Base-by-base conservation (phyloP, 2,888 invertebrate species). In the Brenthis daphne region DNA sequence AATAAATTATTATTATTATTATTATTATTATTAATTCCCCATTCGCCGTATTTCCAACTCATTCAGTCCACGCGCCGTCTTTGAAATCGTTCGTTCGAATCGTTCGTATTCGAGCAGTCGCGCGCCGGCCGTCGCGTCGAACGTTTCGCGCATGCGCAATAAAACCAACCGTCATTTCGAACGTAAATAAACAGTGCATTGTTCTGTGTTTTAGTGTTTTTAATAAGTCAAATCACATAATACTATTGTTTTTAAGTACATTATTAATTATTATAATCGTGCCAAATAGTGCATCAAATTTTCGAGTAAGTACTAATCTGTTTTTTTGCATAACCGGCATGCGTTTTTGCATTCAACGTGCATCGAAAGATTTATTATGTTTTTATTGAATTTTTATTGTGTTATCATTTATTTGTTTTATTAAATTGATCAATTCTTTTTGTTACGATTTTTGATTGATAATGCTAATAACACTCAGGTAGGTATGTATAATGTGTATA, bases 141-240 rank as follows among this genome's bases (percentile, higher is more conserved):
- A 81, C 51, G 79, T 73, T 74, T 57, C 81, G 83, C 91, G 92
- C 90, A 89, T 88, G 90, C 90, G 91, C 76, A 64, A 70, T 72
- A 75, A 56, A 77, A 74, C 83, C 81, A 79, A 82, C 85, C 85
- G 86, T 86, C 87, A 85, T 80, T 83, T 83, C 83, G 84, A 84
- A 86, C 85, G 88, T 88, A 90, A 90, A 88, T 86, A 90, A 88
- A 88, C 86, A 88, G 88, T 89, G 89, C 8, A 43, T 43, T 43
- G 37, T 43, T 43, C 2, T 43, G 37, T 43, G 37, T 43, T 43
- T 37, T 6, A 43, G 37, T 43, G 37, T 8, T 43, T 43, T 43
- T 43, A 43, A 43, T 43, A 11, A 43, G 11, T 11, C 37, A 2
- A 43, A 11, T 43, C 37, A 43, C 11, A 43, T 43, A 43, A 51